These are phyloP conservation scores for Coelopa frigida DNA, from an alignment of 1,140 invertebrate species.

Conservation along the genomic window DNA sequence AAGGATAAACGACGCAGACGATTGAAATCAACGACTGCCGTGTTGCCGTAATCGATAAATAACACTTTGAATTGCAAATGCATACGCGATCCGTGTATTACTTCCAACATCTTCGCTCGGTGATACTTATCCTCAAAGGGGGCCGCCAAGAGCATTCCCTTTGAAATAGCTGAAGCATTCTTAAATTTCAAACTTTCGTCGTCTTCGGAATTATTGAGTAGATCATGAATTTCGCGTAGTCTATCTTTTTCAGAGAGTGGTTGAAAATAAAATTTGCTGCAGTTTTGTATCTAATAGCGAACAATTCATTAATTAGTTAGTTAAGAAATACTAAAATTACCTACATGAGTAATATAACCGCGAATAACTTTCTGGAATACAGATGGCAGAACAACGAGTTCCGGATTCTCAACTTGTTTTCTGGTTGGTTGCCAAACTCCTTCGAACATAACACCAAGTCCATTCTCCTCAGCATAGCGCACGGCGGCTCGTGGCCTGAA, in stretches of 20 bases:
- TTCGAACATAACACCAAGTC: conserved; percentile 25
- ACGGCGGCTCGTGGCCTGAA: conserved; percentile 17
- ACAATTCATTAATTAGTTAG: too few relatives aligned
- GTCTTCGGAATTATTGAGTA: conserved; percentile 19
- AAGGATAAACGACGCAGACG: conserved; percentile 18
- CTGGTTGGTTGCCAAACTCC: conserved; percentile 26
- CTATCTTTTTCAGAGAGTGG: conserved; percentile 19
- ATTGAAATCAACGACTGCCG: conserved; percentile 32
- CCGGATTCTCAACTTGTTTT: conserved; percentile 21
- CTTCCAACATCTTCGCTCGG: conserved; percentile 26
- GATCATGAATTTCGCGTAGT: conserved; percentile 14
- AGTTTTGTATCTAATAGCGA: conserved; percentile 23
- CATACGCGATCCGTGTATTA: conserved; percentile 12
- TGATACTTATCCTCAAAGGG: conserved; percentile 28
- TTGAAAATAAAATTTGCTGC: conserved; percentile 39
- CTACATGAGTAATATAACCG: conserved; percentile 31
- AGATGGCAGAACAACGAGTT: conserved; percentile 31
- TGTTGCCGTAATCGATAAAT: conserved; percentile 75
- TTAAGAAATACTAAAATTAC: conserved; percentile 4
- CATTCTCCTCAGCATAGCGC: conserved; percentile 23
- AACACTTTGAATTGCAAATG: conserved; percentile 46
- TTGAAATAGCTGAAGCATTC: conserved; percentile 19
- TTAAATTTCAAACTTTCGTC: conserved; percentile 1
- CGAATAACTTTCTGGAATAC: conserved; percentile 25
- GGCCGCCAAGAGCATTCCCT: conserved; percentile 40